Base-by-base conservation (phyloP, 2,888 invertebrate genomes). In the Phyllotreta cruciferae region DNA sequence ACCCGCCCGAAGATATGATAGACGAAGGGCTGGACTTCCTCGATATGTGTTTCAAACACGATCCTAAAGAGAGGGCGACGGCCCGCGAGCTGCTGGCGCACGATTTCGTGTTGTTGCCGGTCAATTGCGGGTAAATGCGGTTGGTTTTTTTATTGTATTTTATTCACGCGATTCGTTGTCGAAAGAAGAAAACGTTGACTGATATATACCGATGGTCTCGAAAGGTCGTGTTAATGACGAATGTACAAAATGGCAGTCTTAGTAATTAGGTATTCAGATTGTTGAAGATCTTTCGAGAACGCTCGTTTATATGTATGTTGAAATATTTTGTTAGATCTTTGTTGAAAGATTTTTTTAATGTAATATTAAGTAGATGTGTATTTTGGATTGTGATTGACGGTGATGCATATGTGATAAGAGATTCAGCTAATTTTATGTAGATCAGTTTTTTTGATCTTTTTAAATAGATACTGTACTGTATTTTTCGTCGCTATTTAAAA, bases 1-100 rank as follows among this genome's bases (percentile, higher is more conserved):
- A 86, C 68, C 83, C 90, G 6, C 94, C 96, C 0, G 86, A 86
- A 53, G 79, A 84, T 38, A 85, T 96, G 61, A 93, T 92, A 38
- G 87, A 87, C 60, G 96, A 96, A 81, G 96, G 95, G 0, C 85
- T 87, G 61, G 88, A 91, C 73, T 94, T 97, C 82, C 85, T 95
- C 56, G 82, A 85, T 8, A 82, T 84, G 62, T 95, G 95, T 77
- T 87, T 97, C 74, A 89, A 91, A 74, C 92, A 93, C 78, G 92
- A 96, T 81, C 89, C 94, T 0, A 88, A 86, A 68, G 80, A 83
- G 66, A 83, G 97, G 44, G 88, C 89, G 38, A 85, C 88, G 0
- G 93, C 93, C 0, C 82, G 85, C 41, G 85, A 87, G 68, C 85
- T 97, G 37, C 83, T 89, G 9, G 84, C 88, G 70, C 91, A 93